Conservation (phyloP, 2,888 invertebrate species). For the Amphiduros pacificus region DNA sequence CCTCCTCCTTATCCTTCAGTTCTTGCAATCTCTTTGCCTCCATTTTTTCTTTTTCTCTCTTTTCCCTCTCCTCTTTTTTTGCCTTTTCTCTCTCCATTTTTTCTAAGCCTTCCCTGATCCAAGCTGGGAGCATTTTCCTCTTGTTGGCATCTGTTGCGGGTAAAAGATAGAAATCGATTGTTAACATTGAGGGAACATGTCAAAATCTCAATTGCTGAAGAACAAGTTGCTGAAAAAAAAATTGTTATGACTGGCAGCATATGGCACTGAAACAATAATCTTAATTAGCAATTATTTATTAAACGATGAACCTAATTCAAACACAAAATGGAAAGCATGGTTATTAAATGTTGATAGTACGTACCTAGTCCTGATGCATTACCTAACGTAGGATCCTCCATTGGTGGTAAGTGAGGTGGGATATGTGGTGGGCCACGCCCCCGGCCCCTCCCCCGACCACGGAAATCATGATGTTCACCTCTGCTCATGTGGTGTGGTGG, state of each 20-base stretch:
- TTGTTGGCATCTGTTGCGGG: slow-evolving; percentile 48
- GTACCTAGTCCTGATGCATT: background rate
- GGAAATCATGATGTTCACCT: too few relatives aligned
- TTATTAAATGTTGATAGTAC: too few relatives aligned
- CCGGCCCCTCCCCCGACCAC: background rate
- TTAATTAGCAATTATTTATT: background rate
- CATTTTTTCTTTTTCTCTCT: slow-evolving; percentile 61
- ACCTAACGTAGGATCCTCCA: background rate
- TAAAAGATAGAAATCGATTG: background rate
- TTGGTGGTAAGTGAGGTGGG: background rate
- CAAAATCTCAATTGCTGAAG: too few relatives aligned
- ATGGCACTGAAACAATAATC: background rate
- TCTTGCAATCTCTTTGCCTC: slow-evolving; percentile 68
- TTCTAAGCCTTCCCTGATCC: slow-evolving; percentile 94
- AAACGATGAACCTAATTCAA: background rate
- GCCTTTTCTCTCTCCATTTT: slow-evolving; percentile 47
- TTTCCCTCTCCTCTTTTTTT: slow-evolving; percentile 71
- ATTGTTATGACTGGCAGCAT: background rate
- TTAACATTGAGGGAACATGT: too few relatives aligned
- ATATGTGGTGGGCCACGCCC: background rate
- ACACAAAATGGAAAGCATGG: too few relatives aligned
- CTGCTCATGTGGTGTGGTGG: slow-evolving; percentile 35
- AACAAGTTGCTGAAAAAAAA: too few relatives aligned
- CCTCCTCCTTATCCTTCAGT: slow-evolving; percentile 61
- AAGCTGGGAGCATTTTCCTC: slow-evolving; percentile 92